Percentiles rank a stretch among this genome's conserved stretches.
Evolutionary conservation across 1,140 invertebrate species (phyloP).

Genomic region (Drosophila simulans): DNA sequence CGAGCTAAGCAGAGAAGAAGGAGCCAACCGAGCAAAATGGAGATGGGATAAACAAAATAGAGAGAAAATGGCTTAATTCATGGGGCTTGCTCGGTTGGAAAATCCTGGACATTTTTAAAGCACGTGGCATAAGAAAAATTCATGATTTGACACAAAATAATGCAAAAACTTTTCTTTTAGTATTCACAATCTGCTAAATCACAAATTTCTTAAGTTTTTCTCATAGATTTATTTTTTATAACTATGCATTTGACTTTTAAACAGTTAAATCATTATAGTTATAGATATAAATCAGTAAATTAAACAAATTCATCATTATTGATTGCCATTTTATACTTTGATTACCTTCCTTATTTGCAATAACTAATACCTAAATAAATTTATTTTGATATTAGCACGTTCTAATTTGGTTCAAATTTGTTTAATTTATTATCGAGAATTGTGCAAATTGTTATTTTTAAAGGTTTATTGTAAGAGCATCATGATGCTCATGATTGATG

Average conservation of each 20-base stretch:
- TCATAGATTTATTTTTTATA: too few species aligned
- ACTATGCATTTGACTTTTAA: too few species aligned
- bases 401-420: neutral
- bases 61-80: constrained; percentile 33
- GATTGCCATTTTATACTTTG: neutral
- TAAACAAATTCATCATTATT: too few species aligned
- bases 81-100: neutral
- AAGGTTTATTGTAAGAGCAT: too few species aligned
- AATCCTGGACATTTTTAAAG: constrained; percentile 6
- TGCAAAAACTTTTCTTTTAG: neutral
- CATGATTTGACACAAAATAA: neutral
- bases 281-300: too few species aligned
- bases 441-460: too few species aligned
- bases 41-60: constrained; percentile 24
- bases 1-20: constrained; percentile 3
- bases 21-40: constrained; percentile 12
- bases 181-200: neutral
- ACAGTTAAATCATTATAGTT: too few species aligned
- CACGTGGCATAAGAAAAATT: neutral
- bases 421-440: neutral
- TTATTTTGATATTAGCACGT: constrained; percentile 1
- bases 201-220: too few species aligned
- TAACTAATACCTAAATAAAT: neutral
- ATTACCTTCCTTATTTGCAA: neutral
- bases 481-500: too few species aligned